Conservation (phyloP, 2,113 vertebrate species). For the Merops nubicus region DNA sequence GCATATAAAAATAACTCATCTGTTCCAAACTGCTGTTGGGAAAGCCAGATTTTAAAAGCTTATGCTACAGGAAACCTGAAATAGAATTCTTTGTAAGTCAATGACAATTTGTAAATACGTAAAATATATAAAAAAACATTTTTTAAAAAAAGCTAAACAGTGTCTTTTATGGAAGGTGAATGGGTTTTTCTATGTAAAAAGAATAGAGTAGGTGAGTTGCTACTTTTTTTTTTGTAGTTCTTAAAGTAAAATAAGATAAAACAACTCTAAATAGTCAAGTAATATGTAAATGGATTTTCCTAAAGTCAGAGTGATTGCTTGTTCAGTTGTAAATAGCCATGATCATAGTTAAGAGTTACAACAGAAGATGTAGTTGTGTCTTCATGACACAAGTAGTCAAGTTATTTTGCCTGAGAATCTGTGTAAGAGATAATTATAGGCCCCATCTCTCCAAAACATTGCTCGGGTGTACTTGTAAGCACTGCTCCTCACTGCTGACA, state of each 20-base stretch:
- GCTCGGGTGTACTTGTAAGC: not conserved
- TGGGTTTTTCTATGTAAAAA: not conserved
- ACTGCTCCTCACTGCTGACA: not conserved
- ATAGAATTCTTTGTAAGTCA: not conserved
- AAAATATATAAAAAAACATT: not conserved
- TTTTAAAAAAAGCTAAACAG: not conserved
- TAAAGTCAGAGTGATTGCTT: not conserved
- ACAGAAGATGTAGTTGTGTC: not conserved
- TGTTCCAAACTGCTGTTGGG: not conserved
- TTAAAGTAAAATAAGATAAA: not conserved
- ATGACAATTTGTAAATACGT: not conserved
- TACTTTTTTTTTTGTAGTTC: not conserved
- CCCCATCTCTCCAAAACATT: not conserved
- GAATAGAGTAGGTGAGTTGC: not conserved
- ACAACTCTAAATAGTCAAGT: not conserved
- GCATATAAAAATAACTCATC: not conserved
- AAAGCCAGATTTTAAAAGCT: not conserved
- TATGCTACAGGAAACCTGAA: not conserved
- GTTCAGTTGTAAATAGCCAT: not conserved
- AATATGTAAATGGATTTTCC: not conserved
- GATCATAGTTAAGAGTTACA: not conserved
- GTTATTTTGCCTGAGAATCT: not conserved
- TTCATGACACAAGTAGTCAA: not conserved
- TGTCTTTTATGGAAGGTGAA: not conserved
- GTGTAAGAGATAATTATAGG: not conserved